phyloP scores from a whole-genome alignment of 64 coral and sea anemone species.

The Actinia tenebrosa region DNA sequence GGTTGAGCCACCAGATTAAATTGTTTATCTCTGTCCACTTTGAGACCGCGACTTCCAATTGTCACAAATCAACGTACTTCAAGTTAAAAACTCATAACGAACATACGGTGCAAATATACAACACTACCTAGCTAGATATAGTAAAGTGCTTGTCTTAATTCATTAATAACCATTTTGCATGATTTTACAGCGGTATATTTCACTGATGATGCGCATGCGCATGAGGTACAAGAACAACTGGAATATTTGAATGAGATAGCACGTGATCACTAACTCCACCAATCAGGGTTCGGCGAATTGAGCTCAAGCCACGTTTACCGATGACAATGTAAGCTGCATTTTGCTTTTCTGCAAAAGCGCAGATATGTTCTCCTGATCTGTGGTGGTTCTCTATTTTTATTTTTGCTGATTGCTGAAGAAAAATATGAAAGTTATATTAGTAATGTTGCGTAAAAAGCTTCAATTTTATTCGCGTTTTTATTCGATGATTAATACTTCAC shows the following conservation, averaged over 20 bases:
- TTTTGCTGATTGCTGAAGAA: background rate
- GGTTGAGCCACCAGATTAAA: no score
- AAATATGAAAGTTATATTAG: background rate
- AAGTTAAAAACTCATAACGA: no score
- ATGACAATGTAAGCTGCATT: conserved; percentile 11
- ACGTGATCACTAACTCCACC: conserved; percentile 37
- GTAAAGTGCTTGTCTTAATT: no score
- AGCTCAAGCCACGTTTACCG: conserved; percentile 14
- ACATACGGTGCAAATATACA: no score
- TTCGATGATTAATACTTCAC: background rate
- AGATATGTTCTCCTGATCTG: conserved; percentile 19
- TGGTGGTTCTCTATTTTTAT: background rate
- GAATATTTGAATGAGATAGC: conserved; percentile 27
- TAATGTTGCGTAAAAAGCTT: no score
- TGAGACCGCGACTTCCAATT: no score
- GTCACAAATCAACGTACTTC: no score
- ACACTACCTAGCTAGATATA: no score
- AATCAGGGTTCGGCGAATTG: conserved; percentile 26
- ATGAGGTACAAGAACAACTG: conserved; percentile 33
- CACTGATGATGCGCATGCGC: no score
- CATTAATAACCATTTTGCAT: no score
- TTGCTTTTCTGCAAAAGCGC: background rate
- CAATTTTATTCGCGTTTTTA: background rate
- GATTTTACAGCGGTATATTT: no score
- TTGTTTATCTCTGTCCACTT: no score